Conservation (phyloP, 2,888 invertebrate genomes). For the Dryobotodes eremita region DNA sequence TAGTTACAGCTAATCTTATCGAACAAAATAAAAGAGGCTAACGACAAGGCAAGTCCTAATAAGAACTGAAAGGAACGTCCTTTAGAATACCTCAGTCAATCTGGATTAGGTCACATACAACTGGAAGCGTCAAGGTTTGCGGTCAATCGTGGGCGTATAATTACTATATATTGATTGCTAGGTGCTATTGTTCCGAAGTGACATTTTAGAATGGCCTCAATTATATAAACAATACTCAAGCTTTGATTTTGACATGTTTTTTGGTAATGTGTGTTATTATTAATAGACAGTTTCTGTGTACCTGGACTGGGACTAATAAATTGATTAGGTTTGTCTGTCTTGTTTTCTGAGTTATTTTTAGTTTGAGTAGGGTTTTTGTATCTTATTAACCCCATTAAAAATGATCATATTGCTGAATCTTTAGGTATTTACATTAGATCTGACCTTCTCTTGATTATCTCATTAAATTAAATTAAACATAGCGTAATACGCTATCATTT, state of each 20-base stretch:
- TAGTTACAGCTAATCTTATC: conserved; percentile 12
- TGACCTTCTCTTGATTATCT: background rate
- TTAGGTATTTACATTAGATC: background rate
- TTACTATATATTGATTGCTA: conserved; percentile 64
- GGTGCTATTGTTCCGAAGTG: conserved; percentile 65
- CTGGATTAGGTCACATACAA: conserved; percentile 65
- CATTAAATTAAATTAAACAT: background rate
- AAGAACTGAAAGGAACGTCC: conserved; percentile 54
- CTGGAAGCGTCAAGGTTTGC: conserved; percentile 67
- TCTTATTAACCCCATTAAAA: background rate
- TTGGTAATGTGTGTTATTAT: conserved; percentile 30
- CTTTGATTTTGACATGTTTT: conserved; percentile 55
- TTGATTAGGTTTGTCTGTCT: background rate
- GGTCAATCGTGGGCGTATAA: conserved; percentile 66
- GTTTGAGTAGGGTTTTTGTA: background rate
- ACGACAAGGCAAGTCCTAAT: conserved; percentile 31
- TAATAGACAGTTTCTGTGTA: conserved; percentile 9
- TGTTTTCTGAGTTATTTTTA: background rate
- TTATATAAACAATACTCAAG: conserved; percentile 55
- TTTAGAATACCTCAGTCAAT: conserved; percentile 44
- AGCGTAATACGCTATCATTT: conserved; percentile 23
- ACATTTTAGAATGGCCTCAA: conserved; percentile 68
- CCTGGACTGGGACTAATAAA: background rate
- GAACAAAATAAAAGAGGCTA: conserved; percentile 1
- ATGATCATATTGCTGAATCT: background rate